These are phyloP conservation scores for Carposina sasakii DNA, from an alignment of 1,140 invertebrate species.

Conservation along the genomic window DNA sequence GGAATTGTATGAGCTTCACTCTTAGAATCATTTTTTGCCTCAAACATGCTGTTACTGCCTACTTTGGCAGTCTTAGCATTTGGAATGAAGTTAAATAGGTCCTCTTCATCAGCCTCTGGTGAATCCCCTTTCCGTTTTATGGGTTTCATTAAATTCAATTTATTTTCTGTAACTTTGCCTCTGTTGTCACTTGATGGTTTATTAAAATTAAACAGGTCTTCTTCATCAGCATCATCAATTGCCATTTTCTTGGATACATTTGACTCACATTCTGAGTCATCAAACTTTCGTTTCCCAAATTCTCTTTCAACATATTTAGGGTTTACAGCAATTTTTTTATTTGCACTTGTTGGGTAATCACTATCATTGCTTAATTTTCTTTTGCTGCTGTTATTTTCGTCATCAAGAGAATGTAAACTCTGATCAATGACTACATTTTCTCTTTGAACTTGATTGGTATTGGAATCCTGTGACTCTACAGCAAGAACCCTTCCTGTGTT, in stretches of 20 bases:
- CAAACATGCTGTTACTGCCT: neutral
- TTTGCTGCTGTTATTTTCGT: constrained; percentile 26
- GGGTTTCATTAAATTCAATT: constrained; percentile 50
- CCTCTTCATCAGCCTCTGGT: constrained; percentile 38
- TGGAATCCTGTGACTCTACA: constrained; percentile 46
- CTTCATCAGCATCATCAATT: constrained; percentile 29
- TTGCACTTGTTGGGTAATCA: constrained; percentile 18
- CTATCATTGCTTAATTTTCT: constrained; percentile 43
- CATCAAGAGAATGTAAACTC: constrained; percentile 34
- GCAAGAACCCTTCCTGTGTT: constrained; percentile 41
- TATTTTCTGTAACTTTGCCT: constrained; percentile 31
- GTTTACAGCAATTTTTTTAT: constrained; percentile 37
- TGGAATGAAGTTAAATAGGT: constrained; percentile 55
- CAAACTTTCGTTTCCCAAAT: constrained; percentile 38
- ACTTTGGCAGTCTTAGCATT: neutral
- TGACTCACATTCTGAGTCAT: constrained; percentile 15
- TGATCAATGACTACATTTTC: constrained; percentile 54
- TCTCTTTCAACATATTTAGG: constrained; percentile 13
- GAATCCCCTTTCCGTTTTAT: constrained; percentile 41
- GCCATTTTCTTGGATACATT: constrained; percentile 39
- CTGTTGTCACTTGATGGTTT: constrained; percentile 16
- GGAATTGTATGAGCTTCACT: too few species aligned
- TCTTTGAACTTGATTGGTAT: constrained; percentile 26
- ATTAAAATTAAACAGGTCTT: constrained; percentile 47
- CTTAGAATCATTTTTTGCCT: too few species aligned